phyloP scores from a whole-genome alignment of 53 echinoderm and acorn worm genomes.

The Apostichopus leukothele region DNA sequence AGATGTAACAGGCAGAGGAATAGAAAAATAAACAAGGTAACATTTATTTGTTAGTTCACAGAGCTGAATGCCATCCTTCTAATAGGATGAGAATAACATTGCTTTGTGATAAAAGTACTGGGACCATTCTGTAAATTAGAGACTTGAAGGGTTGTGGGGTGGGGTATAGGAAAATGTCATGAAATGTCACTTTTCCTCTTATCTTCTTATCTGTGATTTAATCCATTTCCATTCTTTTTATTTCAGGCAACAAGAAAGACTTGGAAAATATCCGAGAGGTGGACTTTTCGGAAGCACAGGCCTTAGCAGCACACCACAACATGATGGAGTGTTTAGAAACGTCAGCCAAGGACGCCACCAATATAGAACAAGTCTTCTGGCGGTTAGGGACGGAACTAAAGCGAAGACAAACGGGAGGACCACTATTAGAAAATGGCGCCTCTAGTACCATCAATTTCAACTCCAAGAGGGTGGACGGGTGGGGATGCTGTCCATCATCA shows the following conservation, averaged over 20 bases:
- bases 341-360: constrained; percentile 96
- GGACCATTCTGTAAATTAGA: too few species aligned
- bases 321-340: constrained; percentile 95
- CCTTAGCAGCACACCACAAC: constrained; percentile 77
- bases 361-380: constrained; percentile 90
- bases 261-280: constrained; percentile 83
- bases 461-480: constrained; percentile 82
- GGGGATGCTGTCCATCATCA: constrained; percentile 85
- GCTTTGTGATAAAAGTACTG: too few species aligned
- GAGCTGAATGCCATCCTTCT: too few species aligned
- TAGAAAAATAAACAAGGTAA: too few species aligned
- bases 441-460: constrained; percentile 75
- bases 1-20: too few species aligned
- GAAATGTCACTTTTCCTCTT: background rate
- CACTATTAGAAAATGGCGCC: constrained; percentile 71
- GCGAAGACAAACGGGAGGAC: constrained; percentile 79
- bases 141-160: too few species aligned
- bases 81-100: too few species aligned
- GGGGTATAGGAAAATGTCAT: background rate
- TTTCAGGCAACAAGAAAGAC: constrained; percentile 68
- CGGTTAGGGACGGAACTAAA: constrained; percentile 87
- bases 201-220: background rate
- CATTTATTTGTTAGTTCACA: too few species aligned
- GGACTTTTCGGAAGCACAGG: constrained; percentile 77
- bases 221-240: background rate